phyloP scores from a whole-genome alignment of 2,113 vertebrate species.

The Psittacula cyanocephala region DNA sequence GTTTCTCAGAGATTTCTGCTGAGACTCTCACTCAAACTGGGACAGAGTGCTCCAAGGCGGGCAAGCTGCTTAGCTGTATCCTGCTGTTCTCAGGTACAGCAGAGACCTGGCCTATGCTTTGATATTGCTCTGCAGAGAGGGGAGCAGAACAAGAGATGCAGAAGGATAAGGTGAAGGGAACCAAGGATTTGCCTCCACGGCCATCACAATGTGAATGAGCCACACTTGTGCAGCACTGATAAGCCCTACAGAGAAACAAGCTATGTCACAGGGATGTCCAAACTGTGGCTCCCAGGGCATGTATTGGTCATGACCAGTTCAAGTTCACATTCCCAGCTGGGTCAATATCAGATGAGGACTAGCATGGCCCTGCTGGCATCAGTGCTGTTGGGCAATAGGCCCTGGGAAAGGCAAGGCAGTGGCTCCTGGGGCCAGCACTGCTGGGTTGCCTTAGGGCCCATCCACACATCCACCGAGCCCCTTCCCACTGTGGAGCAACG shows the following conservation, averaged over 20 bases:
- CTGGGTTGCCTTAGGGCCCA: neutral
- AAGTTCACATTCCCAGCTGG: neutral
- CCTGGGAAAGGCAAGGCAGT: neutral
- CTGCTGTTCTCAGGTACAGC: neutral
- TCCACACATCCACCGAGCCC: neutral
- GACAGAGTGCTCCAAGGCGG: neutral
- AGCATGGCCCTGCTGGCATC: neutral
- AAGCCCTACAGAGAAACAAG: neutral
- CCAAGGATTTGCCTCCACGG: neutral
- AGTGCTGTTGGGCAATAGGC: neutral
- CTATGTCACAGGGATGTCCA: neutral
- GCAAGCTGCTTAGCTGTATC: neutral
- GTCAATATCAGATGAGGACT: neutral
- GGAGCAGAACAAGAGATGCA: neutral
- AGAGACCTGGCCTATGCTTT: neutral
- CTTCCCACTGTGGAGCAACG: neutral
- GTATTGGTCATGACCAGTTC: rapidly evolving
- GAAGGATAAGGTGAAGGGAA: neutral
- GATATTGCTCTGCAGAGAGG: rapidly evolving
- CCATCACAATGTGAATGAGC: neutral
- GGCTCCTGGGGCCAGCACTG: neutral
- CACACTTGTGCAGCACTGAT: neutral
- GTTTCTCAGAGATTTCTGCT: neutral
- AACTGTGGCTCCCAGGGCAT: neutral
- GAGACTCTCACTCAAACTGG: neutral